phyloP scores from a whole-genome alignment of 2,797 vertebrate species.

The Trachops cirrhosus region DNA sequence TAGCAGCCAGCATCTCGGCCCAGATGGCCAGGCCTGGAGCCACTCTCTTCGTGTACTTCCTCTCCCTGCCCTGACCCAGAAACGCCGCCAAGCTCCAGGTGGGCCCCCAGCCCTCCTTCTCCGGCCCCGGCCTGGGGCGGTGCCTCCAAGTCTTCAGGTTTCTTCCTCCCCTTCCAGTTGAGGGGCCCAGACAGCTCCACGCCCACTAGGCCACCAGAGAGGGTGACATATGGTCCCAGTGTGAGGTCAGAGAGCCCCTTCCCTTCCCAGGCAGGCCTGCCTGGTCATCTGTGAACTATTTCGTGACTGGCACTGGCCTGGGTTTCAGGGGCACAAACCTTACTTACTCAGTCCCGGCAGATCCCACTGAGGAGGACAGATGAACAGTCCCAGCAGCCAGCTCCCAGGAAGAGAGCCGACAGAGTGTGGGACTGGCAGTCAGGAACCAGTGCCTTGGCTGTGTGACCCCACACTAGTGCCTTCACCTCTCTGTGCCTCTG shows the following conservation, averaged over 20 bases:
- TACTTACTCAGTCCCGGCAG: background rate
- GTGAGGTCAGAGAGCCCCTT: conserved; percentile 47
- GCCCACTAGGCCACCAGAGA: conserved; percentile 3
- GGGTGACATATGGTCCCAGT: conserved; percentile 66
- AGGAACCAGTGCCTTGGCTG: background rate
- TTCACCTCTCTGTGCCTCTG: background rate
- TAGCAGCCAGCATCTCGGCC: background rate
- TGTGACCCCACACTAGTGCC: background rate
- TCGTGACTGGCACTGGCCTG: conserved; percentile 78
- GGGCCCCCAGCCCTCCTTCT: background rate
- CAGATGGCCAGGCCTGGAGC: conserved; percentile 71
- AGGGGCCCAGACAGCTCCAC: background rate
- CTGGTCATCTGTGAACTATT: conserved; percentile 83
- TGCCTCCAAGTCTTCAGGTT: background rate
- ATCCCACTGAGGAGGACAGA: background rate
- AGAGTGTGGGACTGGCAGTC: background rate
- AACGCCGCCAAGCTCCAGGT: conserved; percentile 61
- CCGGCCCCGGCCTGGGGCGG: background rate
- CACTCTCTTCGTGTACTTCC: conserved; percentile 20
- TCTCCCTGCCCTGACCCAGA: conserved; percentile 65
- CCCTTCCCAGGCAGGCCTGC: conserved; percentile 10
- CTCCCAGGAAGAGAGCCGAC: background rate
- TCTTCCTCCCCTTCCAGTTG: background rate
- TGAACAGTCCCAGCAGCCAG: background rate
- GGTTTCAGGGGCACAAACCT: background rate